Conservation (phyloP, 2,888 invertebrate genomes). For the Diarsia brunnea region DNA sequence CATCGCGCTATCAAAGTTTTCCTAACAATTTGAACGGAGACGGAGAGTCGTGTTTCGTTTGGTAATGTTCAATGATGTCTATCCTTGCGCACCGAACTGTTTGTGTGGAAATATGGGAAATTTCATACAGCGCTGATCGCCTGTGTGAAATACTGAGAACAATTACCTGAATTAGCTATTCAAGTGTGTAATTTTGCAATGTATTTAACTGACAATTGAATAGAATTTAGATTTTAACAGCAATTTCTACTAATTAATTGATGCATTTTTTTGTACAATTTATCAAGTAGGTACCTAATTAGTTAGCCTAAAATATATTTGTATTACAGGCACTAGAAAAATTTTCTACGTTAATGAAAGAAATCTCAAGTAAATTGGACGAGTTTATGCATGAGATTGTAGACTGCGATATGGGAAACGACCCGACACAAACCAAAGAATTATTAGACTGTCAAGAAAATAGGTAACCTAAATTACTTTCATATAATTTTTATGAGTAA, state of each 20-base stretch:
- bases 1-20: constrained; percentile 68
- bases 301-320: constrained; percentile 19
- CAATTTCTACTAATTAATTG: neutral
- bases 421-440: constrained; percentile 96
- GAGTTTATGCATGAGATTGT: constrained; percentile 96
- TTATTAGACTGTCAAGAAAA: constrained; percentile 95
- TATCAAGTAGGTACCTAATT: neutral
- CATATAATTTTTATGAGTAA: constrained; percentile 9
- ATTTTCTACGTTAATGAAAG: constrained; percentile 97
- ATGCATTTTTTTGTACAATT: neutral
- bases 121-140: constrained; percentile 81
- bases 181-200: constrained; percentile 41
- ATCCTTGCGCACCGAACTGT: constrained; percentile 85
- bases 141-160: constrained; percentile 79
- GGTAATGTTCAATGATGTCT: constrained; percentile 77
- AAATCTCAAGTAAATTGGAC: constrained; percentile 96
- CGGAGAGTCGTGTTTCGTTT: constrained; percentile 1
- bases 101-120: constrained; percentile 76
- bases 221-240: neutral
- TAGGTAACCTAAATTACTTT: constrained; percentile 84
- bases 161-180: constrained; percentile 43
- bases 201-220: neutral
- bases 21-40: neutral
- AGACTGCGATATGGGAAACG: constrained; percentile 98
- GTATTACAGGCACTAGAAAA: constrained; percentile 96